A percentile compares a stretch with the other conserved stretches of the same genome.
Evolutionary conservation across 2,113 vertebrate species (phyloP).

Genomic region (Scomber scombrus): DNA sequence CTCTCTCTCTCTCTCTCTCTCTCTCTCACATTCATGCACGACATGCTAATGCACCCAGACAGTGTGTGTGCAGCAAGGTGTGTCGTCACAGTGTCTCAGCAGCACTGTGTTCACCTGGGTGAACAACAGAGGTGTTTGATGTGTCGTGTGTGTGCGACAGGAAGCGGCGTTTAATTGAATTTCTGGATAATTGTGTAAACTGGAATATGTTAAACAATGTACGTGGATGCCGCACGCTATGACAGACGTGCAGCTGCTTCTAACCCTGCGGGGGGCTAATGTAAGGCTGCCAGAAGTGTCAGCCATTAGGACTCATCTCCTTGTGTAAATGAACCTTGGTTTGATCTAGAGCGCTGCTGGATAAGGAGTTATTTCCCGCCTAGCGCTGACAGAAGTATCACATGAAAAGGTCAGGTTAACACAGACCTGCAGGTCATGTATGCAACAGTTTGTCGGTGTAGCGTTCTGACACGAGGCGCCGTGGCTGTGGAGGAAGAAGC

Average conservation of each 20-base stretch:
- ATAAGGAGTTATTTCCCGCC: background rate
- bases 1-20: background rate
- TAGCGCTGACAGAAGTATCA: conserved; percentile 14
- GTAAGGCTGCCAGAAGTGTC: background rate
- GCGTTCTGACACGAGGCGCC: conserved; percentile 1
- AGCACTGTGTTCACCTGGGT: conserved; percentile 18
- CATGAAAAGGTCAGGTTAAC: conserved; percentile 46
- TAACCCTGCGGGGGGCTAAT: conserved; percentile 2
- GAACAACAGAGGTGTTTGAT: conserved; percentile 28
- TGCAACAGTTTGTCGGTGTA: background rate
- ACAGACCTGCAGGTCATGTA: background rate
- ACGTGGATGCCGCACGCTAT: background rate
- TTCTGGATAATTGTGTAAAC: conserved; percentile 14
- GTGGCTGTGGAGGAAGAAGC: background rate
- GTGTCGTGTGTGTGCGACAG: conserved; percentile 2
- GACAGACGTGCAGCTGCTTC: conserved; percentile 26
- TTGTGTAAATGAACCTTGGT: conserved; percentile 24
- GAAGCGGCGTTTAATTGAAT: conserved; percentile 20
- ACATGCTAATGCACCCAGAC: conserved; percentile 43
- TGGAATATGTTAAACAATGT: conserved; percentile 7
- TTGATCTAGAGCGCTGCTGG: background rate
- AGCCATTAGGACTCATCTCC: background rate
- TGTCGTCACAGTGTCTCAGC: background rate
- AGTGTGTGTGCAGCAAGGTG: conserved; percentile 38
- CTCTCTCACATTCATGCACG: conserved; percentile 36